These are phyloP conservation scores for Platalea minor DNA, from an alignment of 2,797 vertebrate species.

Conservation along the genomic window DNA sequence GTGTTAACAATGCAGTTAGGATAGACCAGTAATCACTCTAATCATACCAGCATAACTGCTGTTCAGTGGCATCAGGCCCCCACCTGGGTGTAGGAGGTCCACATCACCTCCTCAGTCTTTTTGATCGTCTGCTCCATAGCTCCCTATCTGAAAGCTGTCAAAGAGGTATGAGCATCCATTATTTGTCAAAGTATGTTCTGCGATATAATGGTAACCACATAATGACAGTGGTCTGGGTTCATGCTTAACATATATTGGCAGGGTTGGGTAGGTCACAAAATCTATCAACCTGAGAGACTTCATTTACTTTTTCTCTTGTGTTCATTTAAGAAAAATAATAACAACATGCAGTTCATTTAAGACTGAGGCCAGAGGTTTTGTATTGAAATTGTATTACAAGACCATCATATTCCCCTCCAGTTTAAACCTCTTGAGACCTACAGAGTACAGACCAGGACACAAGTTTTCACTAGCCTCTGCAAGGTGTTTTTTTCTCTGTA, in stretches of 20 bases:
- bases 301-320: not conserved
- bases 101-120: not conserved
- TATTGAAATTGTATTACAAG: not conserved
- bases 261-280: not conserved
- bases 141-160: not conserved
- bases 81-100: not conserved
- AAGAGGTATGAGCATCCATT: not conserved
- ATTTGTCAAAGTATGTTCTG: not conserved
- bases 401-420: not conserved
- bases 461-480: not conserved
- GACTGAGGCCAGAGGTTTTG: not conserved
- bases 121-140: fast-evolving
- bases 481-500: not conserved
- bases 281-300: not conserved
- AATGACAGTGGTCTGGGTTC: not conserved
- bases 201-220: not conserved
- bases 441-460: not conserved
- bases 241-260: not conserved
- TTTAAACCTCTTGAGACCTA: not conserved
- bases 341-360: not conserved
- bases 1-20: not conserved
- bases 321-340: not conserved
- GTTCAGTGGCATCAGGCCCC: not conserved
- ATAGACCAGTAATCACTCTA: not conserved
- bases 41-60: not conserved